phyloP scores from a whole-genome alignment of 2,888 invertebrate species.

The Chrysotoxum bicinctum region DNA sequence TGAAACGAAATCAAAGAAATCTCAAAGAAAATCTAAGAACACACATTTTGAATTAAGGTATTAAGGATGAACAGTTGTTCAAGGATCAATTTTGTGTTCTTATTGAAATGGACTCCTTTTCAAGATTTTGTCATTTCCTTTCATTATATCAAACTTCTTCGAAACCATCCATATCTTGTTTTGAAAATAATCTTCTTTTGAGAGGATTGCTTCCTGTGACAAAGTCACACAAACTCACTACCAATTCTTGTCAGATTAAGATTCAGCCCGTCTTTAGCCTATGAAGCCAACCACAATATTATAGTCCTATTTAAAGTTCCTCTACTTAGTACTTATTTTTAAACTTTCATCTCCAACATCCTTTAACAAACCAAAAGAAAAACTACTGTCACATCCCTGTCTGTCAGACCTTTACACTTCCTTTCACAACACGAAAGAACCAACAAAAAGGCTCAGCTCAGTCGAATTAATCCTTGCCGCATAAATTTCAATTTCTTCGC shows the following conservation, averaged over 20 bases:
- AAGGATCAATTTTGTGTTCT: too few relatives aligned
- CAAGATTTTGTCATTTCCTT: too few relatives aligned
- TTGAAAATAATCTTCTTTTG: neutral
- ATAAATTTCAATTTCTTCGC: slow-evolving; percentile 64
- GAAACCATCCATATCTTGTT: neutral
- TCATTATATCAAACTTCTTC: neutral
- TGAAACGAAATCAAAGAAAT: too few relatives aligned
- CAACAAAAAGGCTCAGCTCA: neutral
- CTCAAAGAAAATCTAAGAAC: too few relatives aligned
- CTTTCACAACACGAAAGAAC: neutral
- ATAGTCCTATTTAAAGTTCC: neutral
- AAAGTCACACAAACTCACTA: neutral
- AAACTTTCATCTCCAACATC: neutral
- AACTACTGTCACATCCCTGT: slow-evolving; percentile 53
- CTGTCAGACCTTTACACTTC: slow-evolving; percentile 62
- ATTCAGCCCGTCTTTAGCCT: neutral
- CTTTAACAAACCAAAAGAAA: slow-evolving; percentile 1
- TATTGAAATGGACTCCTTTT: too few relatives aligned
- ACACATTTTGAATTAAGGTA: too few relatives aligned
- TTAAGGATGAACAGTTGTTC: too few relatives aligned
- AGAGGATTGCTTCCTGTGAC: neutral
- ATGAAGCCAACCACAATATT: neutral
- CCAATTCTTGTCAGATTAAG: neutral
- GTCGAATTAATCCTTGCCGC: slow-evolving; percentile 61
- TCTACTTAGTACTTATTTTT: neutral